phyloP scores from a whole-genome alignment of 1,140 invertebrate species.

The Carposina sasakii region DNA sequence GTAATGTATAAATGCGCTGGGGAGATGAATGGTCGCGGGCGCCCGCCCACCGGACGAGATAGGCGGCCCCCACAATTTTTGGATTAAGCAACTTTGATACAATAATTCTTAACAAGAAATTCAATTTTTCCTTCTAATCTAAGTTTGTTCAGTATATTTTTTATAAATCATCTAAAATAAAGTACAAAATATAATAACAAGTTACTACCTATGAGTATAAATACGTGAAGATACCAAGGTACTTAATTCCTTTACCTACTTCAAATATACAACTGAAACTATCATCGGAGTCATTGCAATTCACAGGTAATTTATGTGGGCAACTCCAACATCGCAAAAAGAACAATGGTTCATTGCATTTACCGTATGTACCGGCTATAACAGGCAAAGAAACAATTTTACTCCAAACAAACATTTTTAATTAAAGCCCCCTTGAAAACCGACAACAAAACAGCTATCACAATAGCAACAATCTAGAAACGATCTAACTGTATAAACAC shows the following conservation, averaged over 20 bases:
- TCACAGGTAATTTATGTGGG: too few relatives aligned
- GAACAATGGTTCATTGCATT: too few relatives aligned
- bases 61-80: constrained; percentile 34
- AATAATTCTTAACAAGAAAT: constrained; percentile 33
- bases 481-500: constrained; percentile 71
- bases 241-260: not conserved
- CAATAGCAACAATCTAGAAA: constrained; percentile 70
- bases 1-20: constrained; percentile 67
- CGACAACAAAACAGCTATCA: constrained; percentile 61
- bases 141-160: too few relatives aligned
- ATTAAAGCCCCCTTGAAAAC: constrained; percentile 66
- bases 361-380: not conserved
- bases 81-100: constrained; percentile 40
- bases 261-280: too few relatives aligned
- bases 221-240: not conserved
- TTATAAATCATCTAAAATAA: too few relatives aligned
- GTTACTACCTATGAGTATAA: not conserved
- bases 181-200: too few relatives aligned
- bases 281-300: too few relatives aligned
- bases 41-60: constrained; percentile 37
- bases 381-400: constrained; percentile 35
- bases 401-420: constrained; percentile 61
- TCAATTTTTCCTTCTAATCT: too few relatives aligned
- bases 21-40: constrained; percentile 54
- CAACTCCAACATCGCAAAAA: too few relatives aligned